Conservation (phyloP, 2,888 invertebrate species). For the Phengaris alcon region DNA sequence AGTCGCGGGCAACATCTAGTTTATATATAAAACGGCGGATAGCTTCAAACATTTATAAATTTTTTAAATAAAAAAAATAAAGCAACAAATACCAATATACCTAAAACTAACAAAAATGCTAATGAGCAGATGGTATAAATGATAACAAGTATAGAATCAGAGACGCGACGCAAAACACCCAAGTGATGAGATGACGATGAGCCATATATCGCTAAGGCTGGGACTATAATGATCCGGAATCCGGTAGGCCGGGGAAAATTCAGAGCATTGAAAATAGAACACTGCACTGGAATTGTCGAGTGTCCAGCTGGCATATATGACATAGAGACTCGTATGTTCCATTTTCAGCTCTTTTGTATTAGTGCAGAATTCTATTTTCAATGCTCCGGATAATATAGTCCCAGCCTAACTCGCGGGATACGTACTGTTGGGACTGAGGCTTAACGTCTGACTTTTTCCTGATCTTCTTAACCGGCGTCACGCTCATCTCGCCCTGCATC, state of each 20-base stretch:
- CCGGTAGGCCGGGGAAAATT: no score
- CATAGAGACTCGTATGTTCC: no score
- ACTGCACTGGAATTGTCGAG: no score
- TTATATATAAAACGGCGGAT: not conserved
- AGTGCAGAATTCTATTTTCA: no score
- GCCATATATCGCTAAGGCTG: constrained; percentile 47
- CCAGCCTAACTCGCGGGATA: constrained; percentile 57
- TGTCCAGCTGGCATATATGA: no score
- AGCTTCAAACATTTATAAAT: not conserved
- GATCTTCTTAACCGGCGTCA: constrained; percentile 84
- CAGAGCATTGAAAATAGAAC: no score
- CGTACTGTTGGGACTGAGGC: constrained; percentile 83
- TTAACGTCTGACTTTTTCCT: constrained; percentile 85
- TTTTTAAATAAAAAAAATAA: not conserved
- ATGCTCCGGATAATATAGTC: no score
- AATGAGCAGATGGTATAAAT: constrained; percentile 11
- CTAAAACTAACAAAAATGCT: constrained; percentile 1
- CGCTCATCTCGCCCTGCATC: constrained; percentile 92
- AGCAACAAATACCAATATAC: not conserved
- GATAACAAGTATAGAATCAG: constrained; percentile 28
- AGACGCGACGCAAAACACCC: constrained; percentile 29
- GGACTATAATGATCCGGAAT: no score
- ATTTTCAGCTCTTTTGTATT: no score
- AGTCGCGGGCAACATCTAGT: no score
- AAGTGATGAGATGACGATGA: constrained; percentile 36